Percentiles rank a stretch among this genome's conserved stretches.
phyloP scores from a whole-genome alignment of 2,888 invertebrate genomes.

The Cerceris rybyensis region DNA sequence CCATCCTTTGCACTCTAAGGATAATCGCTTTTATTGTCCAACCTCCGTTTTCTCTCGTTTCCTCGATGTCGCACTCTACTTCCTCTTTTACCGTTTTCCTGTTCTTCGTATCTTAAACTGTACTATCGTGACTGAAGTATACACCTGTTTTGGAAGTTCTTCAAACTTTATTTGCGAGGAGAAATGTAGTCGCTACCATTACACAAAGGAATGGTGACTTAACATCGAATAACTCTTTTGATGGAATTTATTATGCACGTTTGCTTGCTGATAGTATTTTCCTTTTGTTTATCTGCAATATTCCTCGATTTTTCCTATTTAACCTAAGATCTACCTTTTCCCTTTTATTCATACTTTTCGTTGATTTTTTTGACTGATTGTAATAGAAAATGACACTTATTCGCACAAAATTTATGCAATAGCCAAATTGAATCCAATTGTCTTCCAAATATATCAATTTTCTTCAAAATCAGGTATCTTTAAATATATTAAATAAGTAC shows the following conservation, averaged over 20 bases:
- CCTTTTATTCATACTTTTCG: constrained; percentile 11
- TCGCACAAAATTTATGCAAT: constrained; percentile 23
- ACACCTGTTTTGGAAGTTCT: constrained; percentile 43
- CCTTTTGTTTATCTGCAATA: not conserved
- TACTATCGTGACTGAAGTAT: constrained; percentile 29
- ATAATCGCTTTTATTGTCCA: constrained; percentile 64
- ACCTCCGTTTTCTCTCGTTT: constrained; percentile 42
- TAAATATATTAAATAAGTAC: too few species aligned
- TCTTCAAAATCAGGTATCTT: not conserved
- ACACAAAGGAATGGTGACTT: not conserved
- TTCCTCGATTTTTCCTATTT: constrained; percentile 11
- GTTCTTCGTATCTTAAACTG: constrained; percentile 18
- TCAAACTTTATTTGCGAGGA: constrained; percentile 20
- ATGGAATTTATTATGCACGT: constrained; percentile 5
- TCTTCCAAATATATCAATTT: not conserved
- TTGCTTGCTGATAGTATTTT: constrained; percentile 2
- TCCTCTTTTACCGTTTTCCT: constrained; percentile 40
- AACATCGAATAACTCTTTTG: constrained; percentile 39
- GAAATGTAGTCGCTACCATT: too few species aligned
- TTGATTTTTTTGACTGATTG: not conserved
- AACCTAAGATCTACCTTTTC: constrained; percentile 30
- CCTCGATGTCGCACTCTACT: constrained; percentile 35
- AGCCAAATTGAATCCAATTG: not conserved
- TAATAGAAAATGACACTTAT: constrained; percentile 1
- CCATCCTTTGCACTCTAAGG: constrained; percentile 50